Percentiles rank a stretch among this genome's conserved stretches.
phyloP scores from a whole-genome alignment of 2,888 invertebrate genomes.

The Epistrophe eligans region DNA sequence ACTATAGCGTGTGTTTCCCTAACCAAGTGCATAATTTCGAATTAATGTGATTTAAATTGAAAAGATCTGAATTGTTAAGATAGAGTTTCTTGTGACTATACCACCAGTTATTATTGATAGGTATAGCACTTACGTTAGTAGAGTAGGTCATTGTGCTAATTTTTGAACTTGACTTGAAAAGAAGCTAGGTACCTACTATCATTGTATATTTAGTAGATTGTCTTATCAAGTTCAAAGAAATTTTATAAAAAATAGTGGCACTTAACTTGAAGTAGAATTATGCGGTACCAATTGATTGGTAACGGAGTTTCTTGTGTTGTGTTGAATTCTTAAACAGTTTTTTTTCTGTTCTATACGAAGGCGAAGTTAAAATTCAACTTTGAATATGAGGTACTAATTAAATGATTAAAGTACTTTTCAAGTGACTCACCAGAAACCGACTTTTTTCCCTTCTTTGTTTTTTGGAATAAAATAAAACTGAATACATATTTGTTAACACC shows the following conservation, averaged over 20 bases:
- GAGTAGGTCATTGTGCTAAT: slow-evolving; percentile 12
- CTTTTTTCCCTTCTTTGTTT: background rate
- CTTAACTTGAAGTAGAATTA: background rate
- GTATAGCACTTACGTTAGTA: background rate
- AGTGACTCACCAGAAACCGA: background rate
- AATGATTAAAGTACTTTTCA: background rate
- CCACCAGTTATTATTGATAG: background rate
- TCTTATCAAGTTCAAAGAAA: slow-evolving; percentile 5
- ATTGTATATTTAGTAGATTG: background rate
- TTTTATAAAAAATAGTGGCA: background rate
- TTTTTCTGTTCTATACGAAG: background rate
- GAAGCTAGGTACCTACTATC: no score
- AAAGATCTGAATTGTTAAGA: slow-evolving; percentile 13
- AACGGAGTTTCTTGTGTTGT: background rate
- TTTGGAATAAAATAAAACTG: no score
- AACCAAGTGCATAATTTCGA: slow-evolving; percentile 27
- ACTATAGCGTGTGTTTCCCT: slow-evolving; percentile 9
- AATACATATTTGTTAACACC: no score
- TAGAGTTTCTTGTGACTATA: background rate
- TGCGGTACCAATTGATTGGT: background rate
- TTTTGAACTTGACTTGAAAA: slow-evolving; percentile 20
- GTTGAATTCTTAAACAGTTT: slow-evolving; percentile 4
- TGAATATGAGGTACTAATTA: background rate
- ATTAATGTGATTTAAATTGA: slow-evolving; percentile 45
- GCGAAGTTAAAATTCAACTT: background rate